Evolutionary conservation across 2,888 invertebrate species (phyloP), one percentile per base, ranked within the genome.

Genomic region (Philereme vetulata): DNA sequence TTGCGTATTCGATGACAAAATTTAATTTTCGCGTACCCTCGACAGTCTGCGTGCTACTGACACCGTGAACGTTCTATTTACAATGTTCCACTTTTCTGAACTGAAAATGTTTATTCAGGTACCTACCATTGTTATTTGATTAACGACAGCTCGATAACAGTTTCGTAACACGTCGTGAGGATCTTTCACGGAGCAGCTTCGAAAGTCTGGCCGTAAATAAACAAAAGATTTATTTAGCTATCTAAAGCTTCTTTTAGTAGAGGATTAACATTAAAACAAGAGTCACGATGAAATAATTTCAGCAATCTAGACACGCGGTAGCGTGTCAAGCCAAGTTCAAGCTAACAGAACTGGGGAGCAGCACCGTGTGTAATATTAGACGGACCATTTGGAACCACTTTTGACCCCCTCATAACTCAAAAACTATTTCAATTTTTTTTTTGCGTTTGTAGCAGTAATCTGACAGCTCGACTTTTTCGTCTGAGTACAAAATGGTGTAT

Each of bases 1-100:
- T 91, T 91, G 90, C 90, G 91, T 89, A 84, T 86, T 80, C 88
- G 85, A 84, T 87, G 91, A 90, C 90, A 88, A 88, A 85, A 89
- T 83, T 83, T 74, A 82, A 85, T 84, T 86, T 86, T 83, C 80
- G 81, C 81, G 81, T 81, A 77, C 80, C 80, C 74, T 73, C 77
- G 75, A 77, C 80, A 70, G 67, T 76, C 80, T 75, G 77, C 82
- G 84, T 75, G 81, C 90, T 79, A 90, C 89, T 91, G 88, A 90
- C 90, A 90, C 86, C 77, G 85, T 90, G 82, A 84, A 80, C 84
- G 81, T 75, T 65, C 70, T 68, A 66, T 70, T 75, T 67, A 62
- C 69, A 70, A 72, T 80, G 86, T 71, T 78, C 88, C 76, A 89
- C 83, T 88, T 90, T 79, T 61, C 56, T 58, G 64, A 56, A 60